A percentile compares a stretch with the other conserved stretches of the same genome.
Evolutionary conservation across 2,113 vertebrate genomes (phyloP).

Genomic region (Pica pica): DNA sequence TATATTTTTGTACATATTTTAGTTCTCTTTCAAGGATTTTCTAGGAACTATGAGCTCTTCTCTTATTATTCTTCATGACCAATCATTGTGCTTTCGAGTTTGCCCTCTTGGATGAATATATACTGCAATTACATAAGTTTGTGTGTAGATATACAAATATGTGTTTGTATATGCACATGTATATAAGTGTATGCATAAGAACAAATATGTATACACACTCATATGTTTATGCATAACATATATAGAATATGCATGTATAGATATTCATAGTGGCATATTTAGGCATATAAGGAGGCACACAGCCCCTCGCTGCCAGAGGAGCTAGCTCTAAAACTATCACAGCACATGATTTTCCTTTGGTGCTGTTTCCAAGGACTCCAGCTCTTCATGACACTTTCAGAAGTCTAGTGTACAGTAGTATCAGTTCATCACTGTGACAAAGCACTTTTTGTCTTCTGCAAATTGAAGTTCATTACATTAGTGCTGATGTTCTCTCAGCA

Average conservation of each 20-base stretch:
- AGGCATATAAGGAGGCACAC: background rate
- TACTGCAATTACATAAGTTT: background rate
- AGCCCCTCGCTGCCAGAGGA: background rate
- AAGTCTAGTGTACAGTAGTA: background rate
- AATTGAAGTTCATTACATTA: slow-evolving; percentile 51
- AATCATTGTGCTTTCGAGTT: background rate
- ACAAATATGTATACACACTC: background rate
- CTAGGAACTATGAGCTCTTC: background rate
- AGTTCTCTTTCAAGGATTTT: background rate
- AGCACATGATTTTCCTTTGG: background rate
- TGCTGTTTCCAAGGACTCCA: background rate
- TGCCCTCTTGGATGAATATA: background rate
- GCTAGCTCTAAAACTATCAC: background rate
- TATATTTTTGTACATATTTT: background rate
- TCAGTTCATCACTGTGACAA: slow-evolving; percentile 14
- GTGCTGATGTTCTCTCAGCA: slow-evolving; percentile 48
- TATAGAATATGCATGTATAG: background rate
- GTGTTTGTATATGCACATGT: background rate
- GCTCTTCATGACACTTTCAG: background rate
- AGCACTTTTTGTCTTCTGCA: slow-evolving; percentile 16
- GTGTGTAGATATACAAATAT: background rate
- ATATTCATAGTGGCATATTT: background rate
- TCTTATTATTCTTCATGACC: background rate
- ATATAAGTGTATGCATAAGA: background rate
- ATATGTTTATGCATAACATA: background rate